Evolutionary conservation across 1,140 invertebrate genomes (phyloP), one percentile per base, ranked within the genome.

Genomic region (Apis florea): DNA sequence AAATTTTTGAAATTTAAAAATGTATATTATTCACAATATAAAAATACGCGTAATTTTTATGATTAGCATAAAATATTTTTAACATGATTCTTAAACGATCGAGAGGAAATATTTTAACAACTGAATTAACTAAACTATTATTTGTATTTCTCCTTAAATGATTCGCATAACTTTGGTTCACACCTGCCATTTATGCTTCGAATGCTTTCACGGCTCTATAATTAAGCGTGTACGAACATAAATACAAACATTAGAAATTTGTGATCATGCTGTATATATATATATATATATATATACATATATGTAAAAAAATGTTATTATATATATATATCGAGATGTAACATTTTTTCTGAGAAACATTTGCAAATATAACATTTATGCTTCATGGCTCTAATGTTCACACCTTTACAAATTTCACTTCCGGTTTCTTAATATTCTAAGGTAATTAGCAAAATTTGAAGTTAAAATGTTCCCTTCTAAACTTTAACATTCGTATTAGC

Each of bases 341-440:
- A 63, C 21, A 79, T 61, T 24, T 79, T 59, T 53, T 72, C 49
- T 49, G 21, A 24, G 49, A 71, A 71, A 79, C 68, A 58, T 79
- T 79, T 63, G 77, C 68, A 53, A 79, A 79, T 58, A 51, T 40
- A n/a, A 31, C n/a, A 68, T 71, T 69, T 61, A 40, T 49, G n/a
- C 4, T 78, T 59, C 40, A 19, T 13, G 26, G 47, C 24, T 79
- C 68, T 71, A 79, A 79, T 63, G 68, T 53, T 72, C 68, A 40
- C 68, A 79, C 58, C 56, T 72, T 79, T 40, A 5, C 21, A 53
- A 63, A 61, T 53, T 49, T 78, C 53, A 21, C 56, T 79, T 79
- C 49, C 68, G 56, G 68, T 79, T n/a, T 19, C 17, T 61, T 72
- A 24, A 53, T 47, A 72, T 63, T 79, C 58, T 15, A 72, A 63